Evolutionary conservation across 1,140 invertebrate genomes (phyloP).

Genomic region (Lepidurus packardi): DNA sequence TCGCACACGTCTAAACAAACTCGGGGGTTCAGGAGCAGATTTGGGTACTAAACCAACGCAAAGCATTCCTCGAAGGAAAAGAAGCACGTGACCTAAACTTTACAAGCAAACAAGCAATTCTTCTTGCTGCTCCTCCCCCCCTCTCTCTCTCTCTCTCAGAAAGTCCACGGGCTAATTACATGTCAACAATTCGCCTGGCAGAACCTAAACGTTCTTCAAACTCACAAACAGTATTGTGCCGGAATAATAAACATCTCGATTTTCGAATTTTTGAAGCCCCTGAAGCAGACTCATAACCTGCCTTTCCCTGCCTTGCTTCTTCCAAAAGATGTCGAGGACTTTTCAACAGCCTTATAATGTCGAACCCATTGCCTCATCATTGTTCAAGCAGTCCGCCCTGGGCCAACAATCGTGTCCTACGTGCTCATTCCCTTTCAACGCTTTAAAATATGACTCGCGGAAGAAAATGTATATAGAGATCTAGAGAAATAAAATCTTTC

Average conservation of each 20-base stretch:
- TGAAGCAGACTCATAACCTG: too few relatives aligned
- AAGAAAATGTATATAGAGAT: too few relatives aligned
- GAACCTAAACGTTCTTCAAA: neutral
- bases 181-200: neutral
- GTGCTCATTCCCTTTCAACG: too few relatives aligned
- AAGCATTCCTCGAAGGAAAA: neutral
- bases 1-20: neutral
- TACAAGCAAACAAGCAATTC: neutral
- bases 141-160: neutral
- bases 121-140: neutral
- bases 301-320: too few relatives aligned
- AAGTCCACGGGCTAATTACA: neutral
- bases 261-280: neutral
- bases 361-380: too few relatives aligned
- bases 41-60: neutral
- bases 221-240: neutral
- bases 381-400: too few relatives aligned
- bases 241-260: neutral
- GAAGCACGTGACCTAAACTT: constrained; percentile 8
- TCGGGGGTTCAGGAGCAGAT: neutral
- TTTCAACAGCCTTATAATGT: too few relatives aligned
- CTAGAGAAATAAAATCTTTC: too few relatives aligned
- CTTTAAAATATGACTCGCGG: too few relatives aligned
- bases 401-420: too few relatives aligned
- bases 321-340: too few relatives aligned